phyloP scores from a whole-genome alignment of 2,113 vertebrate genomes.

The Probosciger aterrimus region DNA sequence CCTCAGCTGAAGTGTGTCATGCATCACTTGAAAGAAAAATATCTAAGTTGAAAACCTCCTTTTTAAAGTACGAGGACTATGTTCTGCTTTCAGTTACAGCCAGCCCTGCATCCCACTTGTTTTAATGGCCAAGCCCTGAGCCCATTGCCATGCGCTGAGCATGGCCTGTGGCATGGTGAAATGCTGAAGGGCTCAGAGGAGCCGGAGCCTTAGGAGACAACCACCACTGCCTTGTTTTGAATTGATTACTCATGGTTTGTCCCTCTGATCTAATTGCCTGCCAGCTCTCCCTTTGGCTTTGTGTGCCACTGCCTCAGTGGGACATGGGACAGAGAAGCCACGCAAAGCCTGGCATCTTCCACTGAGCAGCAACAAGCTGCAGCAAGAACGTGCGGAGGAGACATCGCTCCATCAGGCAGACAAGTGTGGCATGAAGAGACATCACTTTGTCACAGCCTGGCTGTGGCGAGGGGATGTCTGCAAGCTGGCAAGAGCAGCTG shows the following conservation, averaged over 20 bases:
- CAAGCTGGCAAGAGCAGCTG: neutral
- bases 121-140: neutral
- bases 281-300: neutral
- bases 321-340: neutral
- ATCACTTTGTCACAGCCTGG: neutral
- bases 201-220: neutral
- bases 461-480: neutral
- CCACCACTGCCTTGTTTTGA: neutral
- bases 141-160: fast-evolving
- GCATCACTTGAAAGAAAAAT: neutral
- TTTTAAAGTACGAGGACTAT: neutral
- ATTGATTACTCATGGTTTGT: neutral
- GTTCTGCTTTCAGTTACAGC: neutral
- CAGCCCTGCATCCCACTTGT: neutral
- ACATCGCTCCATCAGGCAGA: neutral
- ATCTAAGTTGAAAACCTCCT: neutral
- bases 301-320: neutral
- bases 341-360: neutral
- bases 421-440: neutral
- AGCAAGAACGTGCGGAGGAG: fast-evolving
- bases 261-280: neutral
- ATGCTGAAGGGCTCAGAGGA: neutral
- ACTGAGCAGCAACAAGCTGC: neutral
- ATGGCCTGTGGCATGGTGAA: neutral
- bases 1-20: neutral